phyloP scores from a whole-genome alignment of 2,888 invertebrate genomes.

The Caenorhabditis sp. region DNA sequence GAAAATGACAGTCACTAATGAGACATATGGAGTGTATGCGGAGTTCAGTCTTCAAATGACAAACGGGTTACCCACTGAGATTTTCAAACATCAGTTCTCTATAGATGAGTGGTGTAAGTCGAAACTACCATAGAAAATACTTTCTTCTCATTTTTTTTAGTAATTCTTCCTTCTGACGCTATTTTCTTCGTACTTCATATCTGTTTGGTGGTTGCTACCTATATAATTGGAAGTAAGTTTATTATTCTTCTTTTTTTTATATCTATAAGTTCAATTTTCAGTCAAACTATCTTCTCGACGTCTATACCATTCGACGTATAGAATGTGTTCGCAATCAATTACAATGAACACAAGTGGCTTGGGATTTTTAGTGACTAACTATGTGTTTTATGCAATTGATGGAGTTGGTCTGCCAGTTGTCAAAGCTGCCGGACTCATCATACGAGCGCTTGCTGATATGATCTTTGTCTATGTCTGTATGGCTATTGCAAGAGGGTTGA shows the following conservation, averaged over 20 bases:
- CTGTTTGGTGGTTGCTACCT: slow-evolving; percentile 79
- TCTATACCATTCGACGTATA: slow-evolving; percentile 42
- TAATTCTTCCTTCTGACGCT: slow-evolving; percentile 84
- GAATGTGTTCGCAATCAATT: slow-evolving; percentile 38
- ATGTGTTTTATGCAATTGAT: slow-evolving; percentile 81
- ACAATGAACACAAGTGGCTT: slow-evolving; percentile 32
- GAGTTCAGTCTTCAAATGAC: slow-evolving; percentile 86
- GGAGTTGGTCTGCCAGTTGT: slow-evolving; percentile 77
- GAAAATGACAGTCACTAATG: slow-evolving; percentile 12
- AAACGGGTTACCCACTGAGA: slow-evolving; percentile 82
- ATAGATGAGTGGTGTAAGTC: slow-evolving; percentile 92
- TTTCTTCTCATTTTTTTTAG: slow-evolving; percentile 75
- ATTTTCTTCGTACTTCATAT: slow-evolving; percentile 81
- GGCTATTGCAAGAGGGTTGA: slow-evolving; percentile 42
- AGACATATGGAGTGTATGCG: slow-evolving; percentile 29
- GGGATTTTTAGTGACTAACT: slow-evolving; percentile 74
- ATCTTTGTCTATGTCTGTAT: slow-evolving; percentile 38
- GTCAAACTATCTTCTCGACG: slow-evolving; percentile 35
- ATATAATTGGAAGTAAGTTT: slow-evolving; percentile 75
- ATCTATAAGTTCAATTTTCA: slow-evolving; percentile 10
- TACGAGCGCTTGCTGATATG: slow-evolving; percentile 47
- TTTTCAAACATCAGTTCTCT: slow-evolving; percentile 89
- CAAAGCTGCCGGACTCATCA: slow-evolving; percentile 73
- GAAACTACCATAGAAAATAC: too few relatives aligned
- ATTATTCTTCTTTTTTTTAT: not conserved